Base-by-base conservation (phyloP, 2,113 vertebrate species). In the Callionymus lyra region DNA sequence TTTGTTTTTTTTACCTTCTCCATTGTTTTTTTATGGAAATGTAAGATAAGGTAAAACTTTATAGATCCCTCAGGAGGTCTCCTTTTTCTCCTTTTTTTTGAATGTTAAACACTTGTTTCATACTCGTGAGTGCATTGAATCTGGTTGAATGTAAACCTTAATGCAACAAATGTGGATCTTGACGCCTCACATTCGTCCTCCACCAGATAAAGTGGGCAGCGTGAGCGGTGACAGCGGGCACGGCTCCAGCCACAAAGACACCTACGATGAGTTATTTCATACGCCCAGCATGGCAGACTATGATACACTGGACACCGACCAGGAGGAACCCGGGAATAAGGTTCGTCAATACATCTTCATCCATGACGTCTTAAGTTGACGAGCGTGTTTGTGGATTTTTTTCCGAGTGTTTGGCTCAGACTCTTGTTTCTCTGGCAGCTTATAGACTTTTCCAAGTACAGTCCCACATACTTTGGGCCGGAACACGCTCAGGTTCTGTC, bases 401-500 rank as follows among this genome's bases (percentile, higher is more conserved):
- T 13, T 44, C 6, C n/a, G n/a, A n/a, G n/a, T n/a, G n/a, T n/a
- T 53, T 44, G 36, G 1, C 4, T 27, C 4, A 27, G 8, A 27
- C 8, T 4, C 21, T 5, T 27, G 21, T 27, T n/a, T 34, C 12
- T 38, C 39, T 56, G 2, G n/a, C 40, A 82, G 80, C 75, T 83
- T 41, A 93, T 98, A 1, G 91, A 98, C 74, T 82, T 98, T 49
- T 98, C 95, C 50, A 89, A 91, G 0, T 97, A 92, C 65, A 89
- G 86, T 60, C 94, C 92, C 8, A 89, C 90, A 40, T 91, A 89
- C 55, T 98, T 98, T 72, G 95, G 95, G 38, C 89, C 89, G 41
- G 92, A 97, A 41, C 95, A 98, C 47, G 91, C 95, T 34, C 89
- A 91, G 43, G 91, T 98, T 70, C 84, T 98, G 47, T 97, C 94